Base-by-base conservation (phyloP, 1,140 invertebrate species). In the Drosophila cardini region DNA sequence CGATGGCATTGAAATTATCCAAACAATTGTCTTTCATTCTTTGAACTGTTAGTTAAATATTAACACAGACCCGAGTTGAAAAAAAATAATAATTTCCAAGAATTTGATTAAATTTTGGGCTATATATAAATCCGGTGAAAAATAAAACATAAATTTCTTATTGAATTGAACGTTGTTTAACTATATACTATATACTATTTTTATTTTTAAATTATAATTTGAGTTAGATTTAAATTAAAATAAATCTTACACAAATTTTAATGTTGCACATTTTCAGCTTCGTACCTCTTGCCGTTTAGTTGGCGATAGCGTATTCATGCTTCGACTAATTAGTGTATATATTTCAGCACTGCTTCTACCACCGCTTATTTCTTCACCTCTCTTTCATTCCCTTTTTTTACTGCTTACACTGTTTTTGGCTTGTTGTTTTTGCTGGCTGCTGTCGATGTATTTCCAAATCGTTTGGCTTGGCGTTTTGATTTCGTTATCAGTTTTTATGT, bases 401-500 rank as follows among this genome's bases (percentile, higher is more conserved):
- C n/a, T 11, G 1, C 34, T 21, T 16, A 2, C 43, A 9, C 26
- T 21, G 8, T 38, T n/a, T 61, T 38, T 38, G 1, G 32, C 36
- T 38, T 36, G 42, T 53, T 60, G 53, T 61, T 61, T 57, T 21
- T 67, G 63, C 26, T 56, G 32, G 34, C 36, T 65, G 71, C 78
- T 79, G 72, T 87, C 83, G 61, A 87, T 89, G 76, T 75, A 87
- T 87, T 87, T 87, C 83, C 84, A 72, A 89, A 87, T 87, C 84
- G 80, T 87, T 87, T 87, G 80, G 80, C 80, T 80, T 75, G 84
- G 78, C 79, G 80, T 87, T 87, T 87, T 87, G 84, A 89, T 87
- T 87, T 89, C 80, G 84, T 89, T 87, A 87, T 87, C 84, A 87
- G 84, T 84, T 87, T 87, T 89, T 89, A 87, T 87, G 80, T 84